Base-by-base conservation (phyloP, 2,888 invertebrate species). In the Rhagonycha fulva region DNA sequence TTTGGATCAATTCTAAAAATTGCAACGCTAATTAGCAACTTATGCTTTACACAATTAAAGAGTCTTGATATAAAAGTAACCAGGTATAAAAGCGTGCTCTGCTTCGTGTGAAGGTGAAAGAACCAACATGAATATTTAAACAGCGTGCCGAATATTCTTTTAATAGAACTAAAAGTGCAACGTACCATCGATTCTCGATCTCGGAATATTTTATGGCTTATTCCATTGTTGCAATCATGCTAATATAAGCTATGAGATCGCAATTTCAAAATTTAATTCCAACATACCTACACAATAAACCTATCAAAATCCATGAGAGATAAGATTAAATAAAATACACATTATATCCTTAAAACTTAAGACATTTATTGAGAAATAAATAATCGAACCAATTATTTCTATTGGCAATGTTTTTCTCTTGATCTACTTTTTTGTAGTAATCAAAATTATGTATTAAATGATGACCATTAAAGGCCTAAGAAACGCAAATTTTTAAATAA, bases 61-160 rank as follows among this genome's bases (percentile, higher is more conserved):
- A 47, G n/a, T 47, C 47, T n/a, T 47, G 47, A 47, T 47, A 47
- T 47, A 47, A 47, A 47, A 47, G 47, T 47, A 47, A 47, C 47
- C 47, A 47, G 12, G 47, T 66, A 67, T 74, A 70, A 74, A 70
- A 74, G 14, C 74, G 74, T 70, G 74, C 74, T 74, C 74, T 74
- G 74, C 70, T 74, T 74, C 70, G 32, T 67, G 66, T 32, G 70
- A 74, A 74, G 63, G 72, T 72, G 68, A 72, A 72, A 72, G 72
- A 72, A 72, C 72, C 47, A 19, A 23, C 67, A 28, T 72, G 72
- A 72, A 72, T 72, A 72, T 72, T 72, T 72, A 72, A 68, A 23
- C 72, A 72, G 68, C 72, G 72, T 68, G 62, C 72, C 72, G 72
- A 72, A 72, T 68, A 68, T 19, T 70, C 70, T 70, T 26, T 62